Percentiles rank a stretch among this genome's conserved stretches.
Evolutionary conservation across 1,140 invertebrate genomes (phyloP).

Genomic region (Apolygus lucorum): DNA sequence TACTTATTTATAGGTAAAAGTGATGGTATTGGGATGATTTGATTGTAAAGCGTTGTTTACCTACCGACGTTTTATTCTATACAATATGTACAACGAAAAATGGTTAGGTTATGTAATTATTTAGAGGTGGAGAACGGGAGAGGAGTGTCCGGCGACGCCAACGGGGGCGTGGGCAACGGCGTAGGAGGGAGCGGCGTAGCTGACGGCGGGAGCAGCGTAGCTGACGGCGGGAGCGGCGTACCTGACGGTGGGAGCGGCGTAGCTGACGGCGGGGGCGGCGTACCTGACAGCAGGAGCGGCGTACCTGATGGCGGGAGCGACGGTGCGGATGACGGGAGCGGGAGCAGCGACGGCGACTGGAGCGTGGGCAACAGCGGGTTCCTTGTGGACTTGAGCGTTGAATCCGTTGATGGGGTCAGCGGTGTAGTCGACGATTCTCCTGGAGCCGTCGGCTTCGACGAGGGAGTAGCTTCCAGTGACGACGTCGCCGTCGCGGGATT

Average conservation of each 20-base stretch:
- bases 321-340: constrained; percentile 15
- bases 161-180: constrained; percentile 2
- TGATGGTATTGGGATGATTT: no score
- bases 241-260: constrained; percentile 10
- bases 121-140: constrained; percentile 11
- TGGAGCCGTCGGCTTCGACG: constrained; percentile 49
- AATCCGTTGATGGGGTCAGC: constrained; percentile 51
- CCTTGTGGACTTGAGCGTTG: constrained; percentile 48
- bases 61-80: neutral
- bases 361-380: constrained; percentile 14
- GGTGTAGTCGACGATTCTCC: constrained; percentile 49
- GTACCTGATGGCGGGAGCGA: no score
- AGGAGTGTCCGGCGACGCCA: constrained; percentile 10
- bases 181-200: constrained; percentile 18
- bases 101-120: neutral
- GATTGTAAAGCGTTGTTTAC: no score
- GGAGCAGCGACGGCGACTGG: constrained; percentile 9
- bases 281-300: constrained; percentile 1
- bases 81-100: neutral
- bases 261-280: constrained; percentile 14
- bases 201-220: constrained; percentile 13
- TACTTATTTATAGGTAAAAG: no score
- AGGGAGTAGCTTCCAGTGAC: constrained; percentile 47
- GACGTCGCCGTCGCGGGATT: constrained; percentile 45
- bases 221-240: constrained; percentile 15